phyloP scores from a whole-genome alignment of 2,797 vertebrate genomes.

The Petrocephalus sullivani region DNA sequence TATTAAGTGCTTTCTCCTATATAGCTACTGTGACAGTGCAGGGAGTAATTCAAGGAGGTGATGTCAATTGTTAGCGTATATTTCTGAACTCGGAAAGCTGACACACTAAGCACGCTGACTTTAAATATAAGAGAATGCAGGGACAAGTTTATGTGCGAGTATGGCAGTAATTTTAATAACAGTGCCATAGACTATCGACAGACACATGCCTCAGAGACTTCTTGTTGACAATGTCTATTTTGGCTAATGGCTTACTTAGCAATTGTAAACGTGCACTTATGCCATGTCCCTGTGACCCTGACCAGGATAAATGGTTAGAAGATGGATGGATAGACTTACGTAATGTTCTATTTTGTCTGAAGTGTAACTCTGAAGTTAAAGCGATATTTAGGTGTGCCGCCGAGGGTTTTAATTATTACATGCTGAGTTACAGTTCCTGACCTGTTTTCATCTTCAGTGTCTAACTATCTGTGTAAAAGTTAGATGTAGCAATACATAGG shows the following conservation, averaged over 20 bases:
- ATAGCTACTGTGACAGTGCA: neutral
- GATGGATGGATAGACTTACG: neutral
- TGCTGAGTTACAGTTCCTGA: neutral
- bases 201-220: neutral
- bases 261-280: neutral
- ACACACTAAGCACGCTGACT: neutral
- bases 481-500: neutral
- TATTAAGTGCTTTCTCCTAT: neutral
- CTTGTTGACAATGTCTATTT: slow-evolving; percentile 1
- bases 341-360: neutral
- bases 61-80: neutral
- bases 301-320: neutral
- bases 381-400: neutral
- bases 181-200: neutral
- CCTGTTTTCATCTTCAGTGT: neutral
- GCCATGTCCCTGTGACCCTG: neutral
- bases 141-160: neutral
- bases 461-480: neutral
- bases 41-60: neutral
- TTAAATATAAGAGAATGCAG: neutral
- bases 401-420: neutral
- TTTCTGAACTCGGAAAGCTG: neutral
- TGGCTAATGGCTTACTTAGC: neutral
- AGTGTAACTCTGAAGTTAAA: neutral
- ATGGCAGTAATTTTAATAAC: neutral